phyloP scores from a whole-genome alignment of 1,140 invertebrate genomes.

The Achroia grisella region DNA sequence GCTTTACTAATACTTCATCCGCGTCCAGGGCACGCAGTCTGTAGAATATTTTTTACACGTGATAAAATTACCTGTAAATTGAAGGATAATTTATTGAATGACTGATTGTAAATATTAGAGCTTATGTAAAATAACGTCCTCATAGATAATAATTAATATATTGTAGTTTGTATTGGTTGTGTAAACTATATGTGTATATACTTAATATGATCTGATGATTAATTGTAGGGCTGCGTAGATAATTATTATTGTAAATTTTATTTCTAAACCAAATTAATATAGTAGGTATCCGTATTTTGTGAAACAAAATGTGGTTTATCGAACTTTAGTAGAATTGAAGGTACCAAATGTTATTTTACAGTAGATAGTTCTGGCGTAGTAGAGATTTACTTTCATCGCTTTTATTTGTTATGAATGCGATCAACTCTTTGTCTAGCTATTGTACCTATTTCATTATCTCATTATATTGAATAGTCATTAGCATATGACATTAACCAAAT shows the following conservation, averaged over 20 bases:
- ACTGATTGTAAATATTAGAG: slow-evolving; percentile 42
- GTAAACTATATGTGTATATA: slow-evolving; percentile 22
- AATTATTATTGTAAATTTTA: slow-evolving; percentile 7
- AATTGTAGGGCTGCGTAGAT: slow-evolving; percentile 13
- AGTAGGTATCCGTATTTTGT: slow-evolving; percentile 30
- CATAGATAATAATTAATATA: slow-evolving; percentile 27
- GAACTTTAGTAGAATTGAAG: too few species aligned
- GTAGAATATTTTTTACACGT: background rate
- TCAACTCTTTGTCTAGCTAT: too few species aligned
- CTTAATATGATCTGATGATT: slow-evolving; percentile 22
- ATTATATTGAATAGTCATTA: slow-evolving; percentile 2
- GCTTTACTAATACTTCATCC: slow-evolving; percentile 20
- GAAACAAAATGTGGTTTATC: slow-evolving; percentile 32
- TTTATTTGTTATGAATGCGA: too few species aligned
- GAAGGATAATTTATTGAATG: slow-evolving; percentile 8
- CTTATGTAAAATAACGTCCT: slow-evolving; percentile 19
- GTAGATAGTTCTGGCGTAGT: too few species aligned
- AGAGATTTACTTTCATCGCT: too few species aligned
- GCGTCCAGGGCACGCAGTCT: background rate
- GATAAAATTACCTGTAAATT: background rate
- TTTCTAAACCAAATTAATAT: slow-evolving; percentile 5
- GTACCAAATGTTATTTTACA: too few species aligned
- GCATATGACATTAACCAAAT: background rate
- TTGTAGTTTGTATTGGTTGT: slow-evolving; percentile 23
- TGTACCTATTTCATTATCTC: background rate